Percentiles rank a stretch among this genome's conserved stretches.
phyloP scores from a whole-genome alignment of 1,140 invertebrate genomes.

The Cyclargus thomasi region DNA sequence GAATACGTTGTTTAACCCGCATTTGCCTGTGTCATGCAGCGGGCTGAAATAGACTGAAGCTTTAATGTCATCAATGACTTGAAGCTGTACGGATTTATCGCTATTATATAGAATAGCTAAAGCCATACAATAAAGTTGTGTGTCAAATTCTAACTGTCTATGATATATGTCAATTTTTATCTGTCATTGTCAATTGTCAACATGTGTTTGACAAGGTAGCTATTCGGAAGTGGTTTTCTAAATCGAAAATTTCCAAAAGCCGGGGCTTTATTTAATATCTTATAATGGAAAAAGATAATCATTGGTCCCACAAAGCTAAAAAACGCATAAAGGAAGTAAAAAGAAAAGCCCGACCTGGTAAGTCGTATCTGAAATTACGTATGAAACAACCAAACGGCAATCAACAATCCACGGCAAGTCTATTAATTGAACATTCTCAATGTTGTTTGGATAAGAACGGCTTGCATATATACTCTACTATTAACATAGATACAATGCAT shows the following conservation, averaged over 20 bases:
- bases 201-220: neutral
- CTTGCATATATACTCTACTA: neutral
- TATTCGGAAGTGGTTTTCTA: neutral
- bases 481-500: neutral
- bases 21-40: too few species aligned
- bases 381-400: neutral
- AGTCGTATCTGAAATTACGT: constrained; percentile 29
- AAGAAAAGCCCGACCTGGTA: constrained; percentile 90
- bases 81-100: too few species aligned
- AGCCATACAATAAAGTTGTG: too few species aligned
- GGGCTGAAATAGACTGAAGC: too few species aligned
- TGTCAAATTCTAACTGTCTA: neutral
- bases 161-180: neutral
- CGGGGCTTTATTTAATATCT: neutral
- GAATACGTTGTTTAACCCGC: too few species aligned
- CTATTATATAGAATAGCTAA: too few species aligned
- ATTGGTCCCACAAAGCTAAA: constrained; percentile 83
- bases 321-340: constrained; percentile 93
- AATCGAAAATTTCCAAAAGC: neutral
- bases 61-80: too few species aligned
- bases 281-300: constrained; percentile 74
- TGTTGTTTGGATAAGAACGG: neutral
- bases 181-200: neutral
- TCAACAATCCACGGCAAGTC: neutral
- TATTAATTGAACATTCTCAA: neutral